A percentile compares a stretch with the other conserved stretches of the same genome.
Evolutionary conservation across 1,140 invertebrate genomes (phyloP).

Genomic region (Drosophila kurseongensis): DNA sequence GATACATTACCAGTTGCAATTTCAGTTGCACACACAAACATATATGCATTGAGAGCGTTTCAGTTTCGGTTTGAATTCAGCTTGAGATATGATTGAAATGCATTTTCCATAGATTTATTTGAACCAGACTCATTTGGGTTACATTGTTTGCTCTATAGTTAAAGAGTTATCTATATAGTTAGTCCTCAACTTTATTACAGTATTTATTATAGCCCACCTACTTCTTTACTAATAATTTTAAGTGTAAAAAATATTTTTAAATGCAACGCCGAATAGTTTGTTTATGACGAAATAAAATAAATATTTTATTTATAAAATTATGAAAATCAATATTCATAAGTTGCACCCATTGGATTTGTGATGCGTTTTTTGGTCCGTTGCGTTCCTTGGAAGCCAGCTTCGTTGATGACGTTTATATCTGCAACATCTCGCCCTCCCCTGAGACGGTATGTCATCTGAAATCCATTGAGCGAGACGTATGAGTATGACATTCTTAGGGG

Average conservation of each 20-base stretch:
- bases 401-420: conserved; percentile 39
- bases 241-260: no score
- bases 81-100: conserved; percentile 9
- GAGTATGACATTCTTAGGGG: conserved; percentile 46
- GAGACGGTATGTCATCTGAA: conserved; percentile 40
- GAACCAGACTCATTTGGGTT: no score
- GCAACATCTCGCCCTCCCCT: neutral
- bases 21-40: conserved; percentile 8
- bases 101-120: neutral
- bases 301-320: no score
- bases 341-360: conserved; percentile 4
- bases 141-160: no score
- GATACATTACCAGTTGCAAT: conserved; percentile 10
- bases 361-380: conserved; percentile 52
- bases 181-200: no score
- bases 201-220: no score
- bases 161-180: no score
- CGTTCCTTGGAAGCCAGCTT: conserved; percentile 10
- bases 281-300: no score
- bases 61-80: neutral
- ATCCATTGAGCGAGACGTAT: conserved; percentile 65
- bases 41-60: conserved; percentile 3
- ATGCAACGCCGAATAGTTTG: no score
- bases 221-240: no score
- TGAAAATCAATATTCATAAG: no score